phyloP scores from a whole-genome alignment of 1,140 invertebrate species.

The Bathynomus jamesi region DNA sequence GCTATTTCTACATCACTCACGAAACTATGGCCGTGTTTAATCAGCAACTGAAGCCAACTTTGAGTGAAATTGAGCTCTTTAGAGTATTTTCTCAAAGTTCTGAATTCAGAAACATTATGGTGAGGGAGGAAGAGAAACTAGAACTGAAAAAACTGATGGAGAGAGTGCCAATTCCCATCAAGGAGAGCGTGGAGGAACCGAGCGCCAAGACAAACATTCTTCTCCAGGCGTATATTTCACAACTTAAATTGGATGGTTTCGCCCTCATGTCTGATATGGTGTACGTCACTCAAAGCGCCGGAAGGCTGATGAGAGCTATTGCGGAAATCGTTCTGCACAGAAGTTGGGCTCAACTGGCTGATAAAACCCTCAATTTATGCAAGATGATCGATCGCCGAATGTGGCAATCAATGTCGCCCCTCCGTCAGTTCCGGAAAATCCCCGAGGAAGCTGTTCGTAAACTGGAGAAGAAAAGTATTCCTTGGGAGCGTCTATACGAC shows the following conservation, averaged over 20 bases:
- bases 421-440: conserved; percentile 96
- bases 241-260: conserved; percentile 95
- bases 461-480: conserved; percentile 96
- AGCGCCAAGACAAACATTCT: conserved; percentile 95
- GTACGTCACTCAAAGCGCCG: conserved; percentile 96
- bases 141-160: conserved; percentile 97
- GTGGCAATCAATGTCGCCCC: conserved; percentile 99
- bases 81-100: conserved; percentile 96
- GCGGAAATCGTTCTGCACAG: conserved; percentile 86
- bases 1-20: conserved; percentile 95
- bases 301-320: conserved; percentile 88
- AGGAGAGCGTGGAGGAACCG: conserved; percentile 96
- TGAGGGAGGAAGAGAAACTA: conserved; percentile 95
- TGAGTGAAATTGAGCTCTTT: conserved; percentile 96
- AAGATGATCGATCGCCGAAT: conserved; percentile 98
- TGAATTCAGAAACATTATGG: conserved; percentile 86
- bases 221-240: conserved; percentile 96
- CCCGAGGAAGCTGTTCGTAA: conserved; percentile 96
- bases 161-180: conserved; percentile 96
- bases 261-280: conserved; percentile 99
- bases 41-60: conserved; percentile 88
- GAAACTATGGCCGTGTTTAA: conserved; percentile 97
- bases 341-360: conserved; percentile 95
- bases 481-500: conserved; percentile 88
- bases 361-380: conserved; percentile 89